Conservation (phyloP, 2,888 invertebrate genomes). For the Desoria tigrina region DNA sequence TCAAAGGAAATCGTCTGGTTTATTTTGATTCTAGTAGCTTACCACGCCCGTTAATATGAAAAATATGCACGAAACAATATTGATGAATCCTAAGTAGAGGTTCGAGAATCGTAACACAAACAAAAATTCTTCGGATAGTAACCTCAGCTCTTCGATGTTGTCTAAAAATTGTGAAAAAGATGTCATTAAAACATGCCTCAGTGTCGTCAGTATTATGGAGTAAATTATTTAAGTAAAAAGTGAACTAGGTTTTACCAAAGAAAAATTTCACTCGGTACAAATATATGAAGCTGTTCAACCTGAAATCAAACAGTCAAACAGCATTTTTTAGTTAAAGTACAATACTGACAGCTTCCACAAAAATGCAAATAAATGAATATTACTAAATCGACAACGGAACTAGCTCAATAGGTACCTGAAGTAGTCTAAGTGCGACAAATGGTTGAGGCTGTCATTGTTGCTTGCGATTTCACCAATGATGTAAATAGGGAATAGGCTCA, state of each 20-base stretch:
- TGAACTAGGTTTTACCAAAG: too few relatives aligned
- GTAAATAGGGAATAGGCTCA: constrained; percentile 28
- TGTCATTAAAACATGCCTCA: constrained; percentile 17
- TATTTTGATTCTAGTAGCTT: constrained; percentile 3
- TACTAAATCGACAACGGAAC: too few relatives aligned
- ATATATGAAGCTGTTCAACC: constrained; percentile 24
- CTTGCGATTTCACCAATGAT: constrained; percentile 1
- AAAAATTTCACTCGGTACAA: constrained; percentile 7
- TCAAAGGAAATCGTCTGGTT: background rate
- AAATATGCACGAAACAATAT: constrained; percentile 34
- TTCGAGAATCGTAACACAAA: constrained; percentile 42
- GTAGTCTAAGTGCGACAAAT: constrained; percentile 11
- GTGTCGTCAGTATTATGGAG: constrained; percentile 28
- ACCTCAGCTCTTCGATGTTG: constrained; percentile 26
- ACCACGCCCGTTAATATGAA: constrained; percentile 29
- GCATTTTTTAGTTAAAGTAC: too few relatives aligned
- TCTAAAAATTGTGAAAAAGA: constrained; percentile 35
- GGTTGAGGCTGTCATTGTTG: background rate
- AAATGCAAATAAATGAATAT: background rate
- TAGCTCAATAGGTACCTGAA: constrained; percentile 17
- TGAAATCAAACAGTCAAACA: background rate
- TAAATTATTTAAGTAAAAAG: background rate
- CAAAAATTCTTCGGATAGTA: constrained; percentile 28
- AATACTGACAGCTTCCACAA: background rate
- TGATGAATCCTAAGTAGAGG: constrained; percentile 38